These are phyloP conservation scores for Campoletis raptor DNA, from an alignment of 2,888 invertebrate species.

Conservation along the genomic window DNA sequence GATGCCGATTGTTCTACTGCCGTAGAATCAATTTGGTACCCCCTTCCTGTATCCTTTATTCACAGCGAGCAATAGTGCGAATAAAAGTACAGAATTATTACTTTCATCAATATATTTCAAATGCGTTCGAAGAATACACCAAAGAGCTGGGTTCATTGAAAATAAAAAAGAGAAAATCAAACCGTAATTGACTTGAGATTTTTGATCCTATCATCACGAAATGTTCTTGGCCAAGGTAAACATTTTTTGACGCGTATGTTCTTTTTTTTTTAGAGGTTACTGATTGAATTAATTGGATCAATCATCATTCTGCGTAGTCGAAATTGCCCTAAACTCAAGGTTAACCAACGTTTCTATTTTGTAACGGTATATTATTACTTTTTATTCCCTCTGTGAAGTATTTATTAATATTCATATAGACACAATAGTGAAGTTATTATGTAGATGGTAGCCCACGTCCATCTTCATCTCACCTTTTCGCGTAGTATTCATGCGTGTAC, in stretches of 20 bases:
- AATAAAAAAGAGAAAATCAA: background rate
- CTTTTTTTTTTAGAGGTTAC: background rate
- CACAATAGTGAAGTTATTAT: background rate
- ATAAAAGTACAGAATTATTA: background rate
- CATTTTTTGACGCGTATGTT: background rate
- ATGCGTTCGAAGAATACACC: background rate
- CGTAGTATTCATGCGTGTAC: constrained; percentile 27
- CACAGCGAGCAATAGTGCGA: background rate
- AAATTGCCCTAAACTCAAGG: background rate
- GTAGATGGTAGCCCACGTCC: constrained; percentile 34
- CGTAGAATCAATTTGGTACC: constrained; percentile 14
- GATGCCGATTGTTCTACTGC: constrained; percentile 38
- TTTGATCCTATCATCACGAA: background rate
- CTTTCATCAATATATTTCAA: background rate
- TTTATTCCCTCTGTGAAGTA: background rate
- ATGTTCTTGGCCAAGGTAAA: background rate
- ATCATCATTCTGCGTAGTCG: background rate
- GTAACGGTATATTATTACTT: too few relatives aligned
- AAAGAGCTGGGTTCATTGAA: background rate
- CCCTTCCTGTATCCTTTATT: constrained; percentile 1
- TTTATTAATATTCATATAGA: background rate
- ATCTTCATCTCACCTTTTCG: constrained; percentile 52
- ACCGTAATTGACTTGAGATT: background rate
- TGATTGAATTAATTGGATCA: too few relatives aligned
- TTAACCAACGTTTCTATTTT: too few relatives aligned